A percentile compares a stretch with the other conserved stretches of the same genome.
phyloP scores from a whole-genome alignment of 2,888 invertebrate species.

The Callosobruchus maculatus region DNA sequence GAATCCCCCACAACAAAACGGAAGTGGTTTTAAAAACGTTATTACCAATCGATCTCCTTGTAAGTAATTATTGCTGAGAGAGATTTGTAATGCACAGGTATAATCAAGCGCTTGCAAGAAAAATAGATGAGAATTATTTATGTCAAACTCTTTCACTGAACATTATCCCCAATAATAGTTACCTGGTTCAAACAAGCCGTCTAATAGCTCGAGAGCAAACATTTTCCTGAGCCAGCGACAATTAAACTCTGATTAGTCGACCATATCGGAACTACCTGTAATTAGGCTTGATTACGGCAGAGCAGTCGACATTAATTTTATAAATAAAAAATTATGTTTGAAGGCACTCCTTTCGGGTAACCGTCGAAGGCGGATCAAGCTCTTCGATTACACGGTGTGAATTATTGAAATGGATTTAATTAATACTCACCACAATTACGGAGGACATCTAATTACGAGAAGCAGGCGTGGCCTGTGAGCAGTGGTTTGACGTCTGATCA shows the following conservation, averaged over 20 bases:
- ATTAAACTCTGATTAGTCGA: slow-evolving; percentile 21
- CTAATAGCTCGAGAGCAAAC: background rate
- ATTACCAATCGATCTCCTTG: no score
- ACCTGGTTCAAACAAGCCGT: background rate
- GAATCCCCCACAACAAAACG: no score
- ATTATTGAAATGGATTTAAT: background rate
- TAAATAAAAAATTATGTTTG: slow-evolving; percentile 20
- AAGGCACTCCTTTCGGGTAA: slow-evolving; percentile 19
- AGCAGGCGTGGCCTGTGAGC: no score
- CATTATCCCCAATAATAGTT: background rate
- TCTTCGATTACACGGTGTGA: background rate
- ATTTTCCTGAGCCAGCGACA: slow-evolving; percentile 3
- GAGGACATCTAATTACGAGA: no score
- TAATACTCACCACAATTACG: background rate
- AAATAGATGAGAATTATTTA: background rate
- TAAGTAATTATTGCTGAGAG: no score
- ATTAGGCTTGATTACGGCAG: background rate
- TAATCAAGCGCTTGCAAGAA: background rate
- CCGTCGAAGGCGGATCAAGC: slow-evolving; percentile 7
- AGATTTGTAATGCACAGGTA: background rate
- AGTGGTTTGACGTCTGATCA: no score
- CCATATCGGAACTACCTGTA: slow-evolving; percentile 15
- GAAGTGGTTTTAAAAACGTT: no score
- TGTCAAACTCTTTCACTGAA: background rate
- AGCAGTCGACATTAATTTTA: slow-evolving; percentile 16